A percentile compares a stretch with the other conserved stretches of the same genome.
These are phyloP conservation scores for Drosophila falleni DNA, from an alignment of 2,888 invertebrate species.

Conservation along the genomic window DNA sequence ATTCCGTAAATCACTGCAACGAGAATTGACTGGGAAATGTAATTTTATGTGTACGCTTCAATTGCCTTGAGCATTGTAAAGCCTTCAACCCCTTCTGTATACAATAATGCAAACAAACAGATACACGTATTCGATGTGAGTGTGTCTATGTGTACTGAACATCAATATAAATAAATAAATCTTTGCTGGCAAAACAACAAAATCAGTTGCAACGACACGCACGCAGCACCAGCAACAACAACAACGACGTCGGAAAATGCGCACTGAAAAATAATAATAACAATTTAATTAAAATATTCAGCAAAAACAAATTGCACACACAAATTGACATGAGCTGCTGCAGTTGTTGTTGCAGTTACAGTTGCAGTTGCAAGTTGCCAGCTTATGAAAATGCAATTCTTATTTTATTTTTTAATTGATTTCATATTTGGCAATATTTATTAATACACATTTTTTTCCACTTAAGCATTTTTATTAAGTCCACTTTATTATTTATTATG, in stretches of 20 bases:
- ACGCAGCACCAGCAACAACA: conserved; percentile 39
- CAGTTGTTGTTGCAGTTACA: conserved; percentile 23
- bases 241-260: conserved; percentile 26
- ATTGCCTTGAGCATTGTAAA: conserved; percentile 75
- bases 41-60: conserved; percentile 72
- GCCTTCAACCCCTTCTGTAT: conserved; percentile 12
- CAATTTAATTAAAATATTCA: conserved; percentile 77
- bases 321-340: conserved; percentile 36
- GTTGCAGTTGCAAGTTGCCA: conserved; percentile 41
- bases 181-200: conserved; percentile 78
- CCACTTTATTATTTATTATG: conserved; percentile 58
- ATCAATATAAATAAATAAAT: conserved; percentile 81
- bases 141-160: conserved; percentile 41
- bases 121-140: conserved; percentile 42
- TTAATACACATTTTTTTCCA: conserved; percentile 21
- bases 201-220: conserved; percentile 76
- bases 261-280: conserved; percentile 73
- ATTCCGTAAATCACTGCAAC: conserved; percentile 69
- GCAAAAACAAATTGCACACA: conserved; percentile 66
- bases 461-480: conserved; percentile 10
- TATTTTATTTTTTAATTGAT: conserved; percentile 73
- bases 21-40: conserved; percentile 64
- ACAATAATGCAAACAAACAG: conserved; percentile 62
- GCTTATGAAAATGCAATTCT: conserved; percentile 78
- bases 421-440: conserved; percentile 75